phyloP scores from a whole-genome alignment of 2,888 invertebrate genomes.

The Eremobia ochroleuca region DNA sequence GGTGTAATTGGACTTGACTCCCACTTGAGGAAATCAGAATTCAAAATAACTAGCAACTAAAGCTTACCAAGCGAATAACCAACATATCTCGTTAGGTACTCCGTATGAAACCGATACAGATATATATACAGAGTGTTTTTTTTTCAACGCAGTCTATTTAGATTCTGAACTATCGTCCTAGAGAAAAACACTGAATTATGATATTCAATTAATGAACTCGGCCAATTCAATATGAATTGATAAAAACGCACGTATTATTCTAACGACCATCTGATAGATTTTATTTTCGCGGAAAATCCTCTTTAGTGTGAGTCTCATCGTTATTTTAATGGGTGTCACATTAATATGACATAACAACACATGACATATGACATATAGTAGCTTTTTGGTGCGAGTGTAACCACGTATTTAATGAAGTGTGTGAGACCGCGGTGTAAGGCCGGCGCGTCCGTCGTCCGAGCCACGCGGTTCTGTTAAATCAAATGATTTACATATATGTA shows the following conservation, averaged over 20 bases:
- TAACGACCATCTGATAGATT: neutral
- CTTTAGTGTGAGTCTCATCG: neutral
- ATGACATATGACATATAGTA: slow-evolving; percentile 36
- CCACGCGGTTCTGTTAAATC: slow-evolving; percentile 50
- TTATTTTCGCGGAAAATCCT: slow-evolving; percentile 11
- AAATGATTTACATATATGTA: slow-evolving; percentile 74
- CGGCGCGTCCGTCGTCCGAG: slow-evolving; percentile 21
- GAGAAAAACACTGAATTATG: neutral
- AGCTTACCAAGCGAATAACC: neutral
- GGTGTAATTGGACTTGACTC: slow-evolving; percentile 2
- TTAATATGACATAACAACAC: too few relatives aligned
- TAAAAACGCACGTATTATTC: neutral
- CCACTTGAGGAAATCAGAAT: slow-evolving; percentile 2
- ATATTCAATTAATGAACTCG: slow-evolving; percentile 1
- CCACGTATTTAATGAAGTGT: slow-evolving; percentile 52
- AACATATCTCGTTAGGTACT: neutral
- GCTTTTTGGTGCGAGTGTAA: slow-evolving; percentile 37
- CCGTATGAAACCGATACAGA: neutral
- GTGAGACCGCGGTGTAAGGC: slow-evolving; percentile 41
- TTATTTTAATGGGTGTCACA: slow-evolving; percentile 20
- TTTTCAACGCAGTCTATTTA: too few relatives aligned
- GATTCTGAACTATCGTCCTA: neutral
- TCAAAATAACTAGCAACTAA: slow-evolving; percentile 20
- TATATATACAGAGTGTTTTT: neutral
- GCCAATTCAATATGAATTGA: slow-evolving; percentile 1